Evolutionary conservation across 2,113 vertebrate genomes (phyloP).

Genomic region (Hydrolagus affinis): DNA sequence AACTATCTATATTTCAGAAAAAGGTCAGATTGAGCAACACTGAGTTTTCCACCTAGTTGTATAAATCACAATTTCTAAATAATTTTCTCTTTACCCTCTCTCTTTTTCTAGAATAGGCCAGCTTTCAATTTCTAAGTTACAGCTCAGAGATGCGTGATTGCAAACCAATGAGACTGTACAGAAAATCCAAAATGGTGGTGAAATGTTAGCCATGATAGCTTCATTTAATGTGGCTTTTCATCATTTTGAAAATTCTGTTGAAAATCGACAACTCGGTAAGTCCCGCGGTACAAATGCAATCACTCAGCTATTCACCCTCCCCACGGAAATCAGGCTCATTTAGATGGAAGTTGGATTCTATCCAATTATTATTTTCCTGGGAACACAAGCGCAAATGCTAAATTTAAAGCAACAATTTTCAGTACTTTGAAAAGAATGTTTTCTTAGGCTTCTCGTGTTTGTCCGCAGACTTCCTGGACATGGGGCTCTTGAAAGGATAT

Average conservation of each 20-base stretch:
- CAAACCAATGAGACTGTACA: not conserved
- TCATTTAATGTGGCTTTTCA: not conserved
- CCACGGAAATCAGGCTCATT: not conserved
- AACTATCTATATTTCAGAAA: not conserved
- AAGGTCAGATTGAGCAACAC: not conserved
- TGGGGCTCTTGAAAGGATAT: not conserved
- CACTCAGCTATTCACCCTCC: not conserved
- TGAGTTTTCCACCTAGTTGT: not conserved
- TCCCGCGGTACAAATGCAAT: not conserved
- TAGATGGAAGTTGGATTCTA: not conserved
- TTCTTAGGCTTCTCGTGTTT: not conserved
- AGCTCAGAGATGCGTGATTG: not conserved
- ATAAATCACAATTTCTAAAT: not conserved
- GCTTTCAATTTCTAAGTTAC: not conserved
- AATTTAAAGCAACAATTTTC: slow-evolving; percentile 13
- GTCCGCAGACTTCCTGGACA: not conserved
- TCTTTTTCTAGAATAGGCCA: not conserved
- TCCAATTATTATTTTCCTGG: slow-evolving; percentile 21
- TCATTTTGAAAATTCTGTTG: not conserved
- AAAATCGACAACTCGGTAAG: not conserved
- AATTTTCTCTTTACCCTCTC: not conserved
- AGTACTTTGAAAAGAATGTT: not conserved
- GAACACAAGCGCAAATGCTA: slow-evolving; percentile 2
- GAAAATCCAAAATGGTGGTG: not conserved
- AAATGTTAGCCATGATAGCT: not conserved